Evolutionary conservation across 1,140 invertebrate species (phyloP).

Genomic region (Orchestia grillus): DNA sequence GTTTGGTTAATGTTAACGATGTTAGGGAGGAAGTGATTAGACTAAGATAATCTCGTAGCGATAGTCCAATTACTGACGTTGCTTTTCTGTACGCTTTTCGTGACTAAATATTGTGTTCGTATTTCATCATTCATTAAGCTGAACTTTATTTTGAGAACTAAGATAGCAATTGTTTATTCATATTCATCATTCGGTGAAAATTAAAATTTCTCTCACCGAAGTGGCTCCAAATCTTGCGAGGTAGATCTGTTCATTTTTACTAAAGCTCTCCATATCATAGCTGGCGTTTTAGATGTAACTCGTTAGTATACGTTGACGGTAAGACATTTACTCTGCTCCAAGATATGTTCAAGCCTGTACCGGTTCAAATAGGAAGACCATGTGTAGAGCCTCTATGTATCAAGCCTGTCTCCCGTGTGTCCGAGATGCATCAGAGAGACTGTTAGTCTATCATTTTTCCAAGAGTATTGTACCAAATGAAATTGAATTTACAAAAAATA

Average conservation of each 20-base stretch:
- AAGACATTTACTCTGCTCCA: neutral
- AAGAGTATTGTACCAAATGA: too few relatives aligned
- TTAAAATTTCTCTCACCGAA: neutral
- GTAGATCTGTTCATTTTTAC: neutral
- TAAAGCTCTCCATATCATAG: neutral
- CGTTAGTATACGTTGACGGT: neutral
- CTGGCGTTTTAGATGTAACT: neutral
- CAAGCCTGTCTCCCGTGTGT: too few relatives aligned
- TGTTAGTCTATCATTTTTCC: too few relatives aligned
- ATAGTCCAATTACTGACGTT: neutral
- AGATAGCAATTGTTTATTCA: too few relatives aligned
- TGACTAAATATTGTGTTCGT: neutral
- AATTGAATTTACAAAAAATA: too few relatives aligned
- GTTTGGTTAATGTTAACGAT: neutral
- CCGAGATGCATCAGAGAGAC: too few relatives aligned
- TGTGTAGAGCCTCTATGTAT: neutral
- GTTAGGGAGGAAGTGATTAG: slow-evolving; percentile 3
- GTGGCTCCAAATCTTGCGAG: neutral
- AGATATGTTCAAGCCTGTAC: neutral
- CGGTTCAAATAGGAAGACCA: neutral
- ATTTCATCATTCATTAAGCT: too few relatives aligned
- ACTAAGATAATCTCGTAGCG: neutral
- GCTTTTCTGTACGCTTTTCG: slow-evolving; percentile 19
- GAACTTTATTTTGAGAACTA: too few relatives aligned
- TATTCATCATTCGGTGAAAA: neutral